phyloP scores from a whole-genome alignment of 2,113 vertebrate genomes.

The Phylloscopus trochiloides region DNA sequence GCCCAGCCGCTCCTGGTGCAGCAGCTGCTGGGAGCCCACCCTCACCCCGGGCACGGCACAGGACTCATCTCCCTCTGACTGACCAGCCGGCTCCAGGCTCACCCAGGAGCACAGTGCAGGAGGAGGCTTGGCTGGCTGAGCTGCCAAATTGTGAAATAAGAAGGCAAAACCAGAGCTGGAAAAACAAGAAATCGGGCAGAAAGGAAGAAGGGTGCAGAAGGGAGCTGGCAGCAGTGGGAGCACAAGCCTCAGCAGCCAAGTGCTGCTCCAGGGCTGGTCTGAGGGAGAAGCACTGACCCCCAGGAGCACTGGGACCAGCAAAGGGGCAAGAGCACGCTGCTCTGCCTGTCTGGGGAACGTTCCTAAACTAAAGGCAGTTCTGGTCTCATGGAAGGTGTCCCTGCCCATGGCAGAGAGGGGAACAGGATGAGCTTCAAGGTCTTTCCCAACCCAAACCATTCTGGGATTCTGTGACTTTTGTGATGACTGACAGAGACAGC shows the following conservation, averaged over 20 bases:
- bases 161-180: neutral
- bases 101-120: rapidly evolving
- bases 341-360: neutral
- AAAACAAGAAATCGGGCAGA: neutral
- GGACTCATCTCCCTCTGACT: neutral
- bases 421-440: neutral
- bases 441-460: neutral
- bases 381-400: neutral
- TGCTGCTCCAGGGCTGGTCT: neutral
- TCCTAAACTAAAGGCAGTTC: neutral
- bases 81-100: neutral
- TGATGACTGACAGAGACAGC: neutral
- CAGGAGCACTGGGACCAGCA: rapidly evolving
- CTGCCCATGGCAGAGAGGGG: neutral
- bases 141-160: neutral
- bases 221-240: neutral
- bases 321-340: neutral
- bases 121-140: neutral
- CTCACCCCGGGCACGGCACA: neutral
- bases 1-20: neutral
- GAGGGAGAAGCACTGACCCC: neutral
- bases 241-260: neutral
- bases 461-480: neutral
- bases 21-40: neutral
- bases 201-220: neutral